Percentiles rank a stretch among this genome's conserved stretches.
These are phyloP conservation scores for Enoplosus armatus DNA, from an alignment of 2,797 vertebrate species.

Conservation along the genomic window DNA sequence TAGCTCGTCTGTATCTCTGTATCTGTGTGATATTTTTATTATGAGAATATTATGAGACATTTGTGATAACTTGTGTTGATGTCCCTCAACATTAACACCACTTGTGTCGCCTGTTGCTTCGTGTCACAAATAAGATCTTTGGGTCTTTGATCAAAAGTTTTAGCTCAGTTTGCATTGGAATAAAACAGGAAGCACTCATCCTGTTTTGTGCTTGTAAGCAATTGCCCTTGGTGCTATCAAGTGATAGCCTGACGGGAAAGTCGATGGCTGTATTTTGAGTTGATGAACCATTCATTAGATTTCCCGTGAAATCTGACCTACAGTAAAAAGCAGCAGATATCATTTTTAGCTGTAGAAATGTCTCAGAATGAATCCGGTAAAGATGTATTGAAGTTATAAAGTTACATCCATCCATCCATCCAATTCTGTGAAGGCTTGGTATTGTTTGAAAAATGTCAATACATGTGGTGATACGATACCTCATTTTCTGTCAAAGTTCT, in stretches of 20 bases:
- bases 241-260: neutral
- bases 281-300: neutral
- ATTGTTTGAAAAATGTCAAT: neutral
- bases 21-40: neutral
- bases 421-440: neutral
- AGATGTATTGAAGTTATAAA: neutral
- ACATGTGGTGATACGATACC: neutral
- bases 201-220: neutral
- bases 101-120: neutral
- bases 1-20: neutral
- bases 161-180: neutral
- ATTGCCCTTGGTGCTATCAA: neutral
- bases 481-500: neutral
- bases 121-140: neutral
- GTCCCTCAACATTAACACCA: constrained; percentile 6
- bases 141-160: neutral
- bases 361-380: neutral
- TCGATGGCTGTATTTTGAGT: neutral
- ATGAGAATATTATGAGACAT: neutral
- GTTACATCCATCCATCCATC: neutral
- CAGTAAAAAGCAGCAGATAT: neutral
- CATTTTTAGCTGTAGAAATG: neutral
- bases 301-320: neutral
- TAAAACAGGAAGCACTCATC: neutral
- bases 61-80: neutral